phyloP scores from a whole-genome alignment of 2,797 vertebrate species.

The Mionectes olivaceus region DNA sequence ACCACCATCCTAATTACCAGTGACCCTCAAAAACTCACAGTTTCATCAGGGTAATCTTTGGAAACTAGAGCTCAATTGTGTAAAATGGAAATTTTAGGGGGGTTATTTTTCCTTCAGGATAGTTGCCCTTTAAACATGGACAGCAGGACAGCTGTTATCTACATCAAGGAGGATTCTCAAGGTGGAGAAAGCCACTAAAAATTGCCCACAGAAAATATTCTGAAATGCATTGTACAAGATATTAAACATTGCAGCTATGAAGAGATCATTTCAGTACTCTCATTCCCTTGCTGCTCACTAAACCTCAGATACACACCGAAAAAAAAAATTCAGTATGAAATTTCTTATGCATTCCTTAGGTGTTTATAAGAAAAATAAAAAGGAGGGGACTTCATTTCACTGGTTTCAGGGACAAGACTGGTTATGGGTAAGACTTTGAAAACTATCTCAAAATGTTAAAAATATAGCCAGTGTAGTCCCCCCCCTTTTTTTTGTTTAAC shows the following conservation, averaged over 20 bases:
- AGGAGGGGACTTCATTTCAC: neutral
- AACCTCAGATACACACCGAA: neutral
- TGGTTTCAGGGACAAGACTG: neutral
- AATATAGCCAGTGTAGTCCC: neutral
- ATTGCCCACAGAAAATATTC: neutral
- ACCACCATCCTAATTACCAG: neutral
- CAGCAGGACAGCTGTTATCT: neutral
- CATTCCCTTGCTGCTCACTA: neutral
- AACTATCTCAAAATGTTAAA: neutral
- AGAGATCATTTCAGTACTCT: neutral
- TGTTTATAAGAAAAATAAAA: neutral
- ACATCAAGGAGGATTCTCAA: neutral
- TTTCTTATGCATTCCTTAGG: neutral
- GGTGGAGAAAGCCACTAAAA: neutral
- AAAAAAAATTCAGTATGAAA: neutral
- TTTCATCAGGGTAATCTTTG: neutral
- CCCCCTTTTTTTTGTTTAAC: neutral
- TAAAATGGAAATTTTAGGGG: neutral
- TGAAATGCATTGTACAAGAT: neutral
- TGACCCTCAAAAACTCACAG: neutral
- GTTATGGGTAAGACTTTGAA: neutral
- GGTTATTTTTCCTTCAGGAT: neutral
- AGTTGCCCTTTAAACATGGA: neutral
- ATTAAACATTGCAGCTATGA: neutral
- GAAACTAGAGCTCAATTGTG: neutral